phyloP scores from a whole-genome alignment of 2,113 vertebrate genomes.

The Microcebus ravelobensis region DNA sequence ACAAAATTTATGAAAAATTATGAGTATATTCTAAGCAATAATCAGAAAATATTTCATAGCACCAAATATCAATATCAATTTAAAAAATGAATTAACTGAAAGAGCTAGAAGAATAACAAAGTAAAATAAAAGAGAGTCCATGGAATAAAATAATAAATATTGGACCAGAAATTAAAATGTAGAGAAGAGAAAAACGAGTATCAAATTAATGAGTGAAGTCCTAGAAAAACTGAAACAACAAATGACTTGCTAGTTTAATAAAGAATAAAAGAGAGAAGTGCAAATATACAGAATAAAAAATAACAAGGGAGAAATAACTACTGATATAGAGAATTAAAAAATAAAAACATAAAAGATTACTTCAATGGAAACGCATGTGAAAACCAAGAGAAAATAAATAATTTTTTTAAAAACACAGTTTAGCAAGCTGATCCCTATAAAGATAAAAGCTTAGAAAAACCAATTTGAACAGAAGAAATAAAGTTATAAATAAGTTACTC shows the following conservation, averaged over 20 bases:
- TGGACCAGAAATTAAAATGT: background rate
- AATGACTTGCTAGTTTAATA: background rate
- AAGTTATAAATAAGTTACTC: background rate
- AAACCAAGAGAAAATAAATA: background rate
- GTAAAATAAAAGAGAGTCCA: background rate
- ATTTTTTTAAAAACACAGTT: background rate
- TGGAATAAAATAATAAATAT: background rate
- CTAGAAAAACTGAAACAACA: background rate
- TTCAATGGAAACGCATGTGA: slow-evolving; percentile 1
- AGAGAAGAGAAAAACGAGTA: background rate
- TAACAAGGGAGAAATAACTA: background rate
- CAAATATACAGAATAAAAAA: background rate
- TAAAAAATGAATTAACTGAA: slow-evolving; percentile 9
- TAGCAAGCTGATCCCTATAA: background rate
- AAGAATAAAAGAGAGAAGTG: background rate
- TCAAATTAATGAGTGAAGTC: background rate
- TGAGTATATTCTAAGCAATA: background rate
- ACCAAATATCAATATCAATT: background rate
- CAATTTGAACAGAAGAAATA: background rate
- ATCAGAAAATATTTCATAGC: background rate
- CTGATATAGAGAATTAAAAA: background rate
- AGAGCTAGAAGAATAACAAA: background rate
- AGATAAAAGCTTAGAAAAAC: background rate
- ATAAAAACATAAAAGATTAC: background rate
- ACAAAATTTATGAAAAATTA: background rate